Evolutionary conservation across 2,888 invertebrate species (phyloP).

Genomic region (Cantharis nigra): DNA sequence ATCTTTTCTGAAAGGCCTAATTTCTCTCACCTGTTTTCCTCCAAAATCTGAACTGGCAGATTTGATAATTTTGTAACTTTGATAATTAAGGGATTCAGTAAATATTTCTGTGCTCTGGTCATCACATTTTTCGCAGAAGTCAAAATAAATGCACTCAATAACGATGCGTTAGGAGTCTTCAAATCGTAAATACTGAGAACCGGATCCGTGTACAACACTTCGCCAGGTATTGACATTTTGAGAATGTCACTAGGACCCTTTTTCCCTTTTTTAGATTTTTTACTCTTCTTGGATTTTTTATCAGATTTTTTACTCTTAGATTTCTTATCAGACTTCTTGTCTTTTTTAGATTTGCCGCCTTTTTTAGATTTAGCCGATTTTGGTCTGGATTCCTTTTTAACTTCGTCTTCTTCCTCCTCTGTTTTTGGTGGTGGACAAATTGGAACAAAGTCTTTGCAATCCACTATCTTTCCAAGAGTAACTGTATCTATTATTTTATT

Average conservation of each 20-base stretch:
- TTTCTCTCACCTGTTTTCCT: slow-evolving; percentile 25
- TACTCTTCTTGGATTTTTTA: slow-evolving; percentile 8
- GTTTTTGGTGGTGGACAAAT: slow-evolving; percentile 24
- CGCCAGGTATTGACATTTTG: slow-evolving; percentile 32
- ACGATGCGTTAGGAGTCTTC: slow-evolving; percentile 10
- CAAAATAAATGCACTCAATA: slow-evolving; percentile 28
- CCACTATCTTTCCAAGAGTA: not conserved
- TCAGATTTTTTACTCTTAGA: slow-evolving; percentile 16
- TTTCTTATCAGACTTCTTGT: slow-evolving; percentile 12
- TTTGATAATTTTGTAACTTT: slow-evolving; percentile 36
- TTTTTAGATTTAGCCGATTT: slow-evolving; percentile 12
- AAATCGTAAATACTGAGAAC: slow-evolving; percentile 29
- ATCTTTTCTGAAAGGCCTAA: not conserved
- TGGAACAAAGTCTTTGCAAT: slow-evolving; percentile 30
- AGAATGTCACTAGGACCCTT: slow-evolving; percentile 1
- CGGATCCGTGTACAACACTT: slow-evolving; percentile 39
- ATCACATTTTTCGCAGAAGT: slow-evolving; percentile 32
- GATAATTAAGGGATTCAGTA: slow-evolving; percentile 35
- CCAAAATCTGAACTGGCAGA: slow-evolving; percentile 33
- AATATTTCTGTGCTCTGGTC: slow-evolving; percentile 29
- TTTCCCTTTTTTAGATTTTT: slow-evolving; percentile 11
- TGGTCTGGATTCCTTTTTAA: not conserved
- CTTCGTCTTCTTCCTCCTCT: slow-evolving; percentile 28
- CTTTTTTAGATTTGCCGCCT: not conserved
- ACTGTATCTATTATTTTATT: slow-evolving; percentile 29